Evolutionary conservation across 2,888 invertebrate species (phyloP), one percentile per base, ranked within the genome.

Genomic region (Mesorhabditis spiculigera): DNA sequence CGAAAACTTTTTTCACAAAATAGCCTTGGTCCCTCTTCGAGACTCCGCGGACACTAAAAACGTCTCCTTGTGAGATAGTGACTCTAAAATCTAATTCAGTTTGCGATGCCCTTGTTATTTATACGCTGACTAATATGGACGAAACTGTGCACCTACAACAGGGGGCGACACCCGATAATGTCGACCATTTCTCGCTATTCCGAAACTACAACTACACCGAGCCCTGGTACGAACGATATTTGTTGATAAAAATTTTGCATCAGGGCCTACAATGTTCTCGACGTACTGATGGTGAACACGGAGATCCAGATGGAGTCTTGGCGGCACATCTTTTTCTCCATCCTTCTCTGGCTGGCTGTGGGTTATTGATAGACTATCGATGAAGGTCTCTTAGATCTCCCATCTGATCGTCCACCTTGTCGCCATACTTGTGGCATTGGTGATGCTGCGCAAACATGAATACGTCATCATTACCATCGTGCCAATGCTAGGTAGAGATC

Each of bases 341-440:
- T 82, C 5, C 77, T 82, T 65, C 67, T 80, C 41, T 82, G 82
- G 82, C 82, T 81, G 82, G 72, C 73, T 42, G 8, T 66, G 28
- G 28, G 43, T 45, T 13, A 61, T 65, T 50, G 43, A 16, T 28
- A 13, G 16, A 5, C 45, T 45, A 45, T 4, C 8, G 28, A 28
- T 6, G n/a, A 16, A 42, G 44, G 10, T 66, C 4, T 66, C 45
- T 63, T 8, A 66, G 13, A 42, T 42, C 65, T n/a, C 43, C 16
- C 6, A 65, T 10, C 71, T 72, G 75, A 13, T 76, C 43, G 75
- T 76, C 10, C 75, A 78, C 67, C 45, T 78, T 10, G 71, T 77
- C 10, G 81, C 79, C 1, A 72, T 79, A 8, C 67, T 78, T 16
- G 66, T 80, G 45, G 78, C 81, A 4, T 66, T 80, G n/a, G 45